Evolutionary conservation across 2,888 invertebrate species (phyloP), one percentile per base, ranked within the genome.

Genomic region (Portevinia maculata): DNA sequence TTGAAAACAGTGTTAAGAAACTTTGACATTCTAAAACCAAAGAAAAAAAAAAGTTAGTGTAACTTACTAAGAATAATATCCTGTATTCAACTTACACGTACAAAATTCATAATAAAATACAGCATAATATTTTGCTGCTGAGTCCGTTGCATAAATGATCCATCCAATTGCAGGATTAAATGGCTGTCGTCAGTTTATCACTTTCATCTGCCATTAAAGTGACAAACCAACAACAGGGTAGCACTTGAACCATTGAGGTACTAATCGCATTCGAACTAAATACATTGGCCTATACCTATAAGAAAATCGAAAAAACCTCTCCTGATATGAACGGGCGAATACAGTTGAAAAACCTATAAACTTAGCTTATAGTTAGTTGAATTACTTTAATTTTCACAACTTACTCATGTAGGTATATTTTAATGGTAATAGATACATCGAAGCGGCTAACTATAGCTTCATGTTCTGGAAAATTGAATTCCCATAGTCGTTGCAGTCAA

Each of bases 71-170:
- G 1, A 24, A 24, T 3, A 24, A 24, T 5, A 24, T 5, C 5
- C 5, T 5, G 3, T 24, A 5, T 13, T 2, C 0, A 39, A 13
- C 55, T 55, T 39, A 55, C 55, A 1, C 39, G 3, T 21, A 39
- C 7, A 17, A 55, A 87, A 11, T 86, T 85, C 75, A 87, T 59
- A 53, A 84, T 81, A 0, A 85, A 87, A 3, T 86, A 86, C 62
- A 85, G 28, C 11, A 87, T 76, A 0, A 70, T 62, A 11, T 75
- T 84, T 4, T 28, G 19, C 17, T 79, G 83, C 57, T 87, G 87
- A 0, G 86, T 84, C 39, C 86, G 85, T 57, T 86, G 86, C 87
- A 87, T 87, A 55, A 87, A 87, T 46, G 86, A 11, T 86, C 86
- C 60, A 85, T 79, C 87, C 87, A 87, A 50, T 86, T 85, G 32